Conservation (phyloP, 2,888 invertebrate species). For the Cantharis flavilabris region DNA sequence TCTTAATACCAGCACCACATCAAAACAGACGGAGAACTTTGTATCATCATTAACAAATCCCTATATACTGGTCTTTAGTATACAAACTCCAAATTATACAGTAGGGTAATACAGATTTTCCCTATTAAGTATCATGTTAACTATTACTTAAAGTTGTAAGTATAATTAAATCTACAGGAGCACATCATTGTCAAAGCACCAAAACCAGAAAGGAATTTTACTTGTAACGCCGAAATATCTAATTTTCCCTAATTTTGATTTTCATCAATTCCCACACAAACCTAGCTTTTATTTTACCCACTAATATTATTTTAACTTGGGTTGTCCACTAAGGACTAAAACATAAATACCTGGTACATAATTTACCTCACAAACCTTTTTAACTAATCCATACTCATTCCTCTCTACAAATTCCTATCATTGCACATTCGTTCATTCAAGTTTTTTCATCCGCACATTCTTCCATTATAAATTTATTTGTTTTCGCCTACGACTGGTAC, state of each 20-base stretch:
- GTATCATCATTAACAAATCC: conserved; percentile 18
- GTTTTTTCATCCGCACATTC: no score
- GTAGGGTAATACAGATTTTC: not conserved
- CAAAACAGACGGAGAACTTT: conserved; percentile 11
- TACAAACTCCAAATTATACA: conserved; percentile 1
- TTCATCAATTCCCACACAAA: not conserved
- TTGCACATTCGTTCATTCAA: no score
- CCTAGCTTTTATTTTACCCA: not conserved
- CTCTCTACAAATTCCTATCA: no score
- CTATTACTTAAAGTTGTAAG: not conserved
- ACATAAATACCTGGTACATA: no score
- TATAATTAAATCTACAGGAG: not conserved
- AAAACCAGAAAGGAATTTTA: not conserved
- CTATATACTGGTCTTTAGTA: conserved; percentile 16
- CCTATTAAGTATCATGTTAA: not conserved
- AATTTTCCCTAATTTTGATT: not conserved
- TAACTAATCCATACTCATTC: no score
- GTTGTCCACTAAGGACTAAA: not conserved
- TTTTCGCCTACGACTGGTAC: no score
- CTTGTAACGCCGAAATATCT: not conserved
- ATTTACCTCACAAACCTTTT: no score
- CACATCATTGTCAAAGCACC: not conserved
- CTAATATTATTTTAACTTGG: not conserved
- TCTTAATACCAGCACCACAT: conserved; percentile 14
- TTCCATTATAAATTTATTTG: no score